phyloP scores from a whole-genome alignment of 1,140 invertebrate species.

The Cryptotermes secundus region DNA sequence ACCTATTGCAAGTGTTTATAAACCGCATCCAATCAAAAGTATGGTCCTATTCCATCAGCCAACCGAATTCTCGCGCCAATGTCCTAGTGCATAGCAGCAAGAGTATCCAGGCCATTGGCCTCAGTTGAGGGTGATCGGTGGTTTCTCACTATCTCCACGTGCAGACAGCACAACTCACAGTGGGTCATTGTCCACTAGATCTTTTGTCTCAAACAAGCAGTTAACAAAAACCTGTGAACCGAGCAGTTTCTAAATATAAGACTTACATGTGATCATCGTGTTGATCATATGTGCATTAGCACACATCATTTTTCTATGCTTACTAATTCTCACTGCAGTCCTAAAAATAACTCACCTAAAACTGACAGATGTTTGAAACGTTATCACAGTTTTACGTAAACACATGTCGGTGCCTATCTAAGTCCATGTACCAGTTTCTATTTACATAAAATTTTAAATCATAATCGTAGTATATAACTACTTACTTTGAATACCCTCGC shows the following conservation, averaged over 20 bases:
- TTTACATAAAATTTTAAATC: background rate
- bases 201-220: constrained; percentile 10
- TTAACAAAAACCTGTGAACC: background rate
- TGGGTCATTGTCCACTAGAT: background rate
- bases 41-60: background rate
- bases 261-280: background rate
- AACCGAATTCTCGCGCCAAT: background rate
- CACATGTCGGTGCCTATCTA: background rate
- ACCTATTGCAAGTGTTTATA: background rate
- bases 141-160: background rate
- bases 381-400: background rate
- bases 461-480: no score
- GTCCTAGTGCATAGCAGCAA: constrained; percentile 13
- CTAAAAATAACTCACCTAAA: background rate
- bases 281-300: background rate
- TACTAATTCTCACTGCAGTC: background rate
- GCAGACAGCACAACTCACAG: background rate
- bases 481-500: no score
- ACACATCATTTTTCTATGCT: background rate
- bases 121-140: background rate
- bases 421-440: background rate
- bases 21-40: background rate
- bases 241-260: background rate
- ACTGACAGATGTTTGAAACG: background rate
- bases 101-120: background rate